phyloP scores from a whole-genome alignment of 2,797 vertebrate species.

The Fistularia tabacaria region DNA sequence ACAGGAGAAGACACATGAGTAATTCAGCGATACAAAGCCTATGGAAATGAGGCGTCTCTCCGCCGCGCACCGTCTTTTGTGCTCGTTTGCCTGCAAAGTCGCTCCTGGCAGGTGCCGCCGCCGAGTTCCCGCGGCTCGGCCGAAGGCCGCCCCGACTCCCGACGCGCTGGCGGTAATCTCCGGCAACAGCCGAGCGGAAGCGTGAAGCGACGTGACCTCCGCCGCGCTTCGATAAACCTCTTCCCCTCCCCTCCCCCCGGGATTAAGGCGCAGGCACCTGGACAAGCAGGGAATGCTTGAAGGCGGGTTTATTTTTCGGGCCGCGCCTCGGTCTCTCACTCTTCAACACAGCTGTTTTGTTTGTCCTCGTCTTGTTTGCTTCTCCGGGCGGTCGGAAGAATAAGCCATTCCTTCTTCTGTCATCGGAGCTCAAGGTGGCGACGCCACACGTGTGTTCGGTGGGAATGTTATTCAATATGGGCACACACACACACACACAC shows the following conservation, averaged over 20 bases:
- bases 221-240: conserved; percentile 10
- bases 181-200: too few relatives aligned
- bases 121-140: conserved; percentile 12
- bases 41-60: conserved; percentile 41
- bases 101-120: conserved; percentile 21
- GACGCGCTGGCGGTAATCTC: conserved; percentile 19
- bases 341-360: neutral
- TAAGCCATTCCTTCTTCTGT: too few relatives aligned
- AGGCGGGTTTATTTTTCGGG: too few relatives aligned
- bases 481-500: neutral
- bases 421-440: too few relatives aligned
- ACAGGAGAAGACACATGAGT: conserved; percentile 41
- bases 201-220: conserved; percentile 6
- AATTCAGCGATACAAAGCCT: conserved; percentile 36
- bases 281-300: neutral
- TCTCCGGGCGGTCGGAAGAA: conserved; percentile 5
- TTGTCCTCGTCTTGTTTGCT: conserved; percentile 13
- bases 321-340: too few relatives aligned
- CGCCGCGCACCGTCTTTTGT: conserved; percentile 23
- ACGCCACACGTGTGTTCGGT: neutral
- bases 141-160: conserved; percentile 26
- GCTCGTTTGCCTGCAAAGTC: conserved; percentile 22
- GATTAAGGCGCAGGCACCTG: conserved; percentile 4
- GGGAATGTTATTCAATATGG: neutral
- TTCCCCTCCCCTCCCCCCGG: neutral